Evolutionary conservation across 2,797 vertebrate genomes (phyloP), one percentile per base, ranked within the genome.

Genomic region (Typhlichthys subterraneus): DNA sequence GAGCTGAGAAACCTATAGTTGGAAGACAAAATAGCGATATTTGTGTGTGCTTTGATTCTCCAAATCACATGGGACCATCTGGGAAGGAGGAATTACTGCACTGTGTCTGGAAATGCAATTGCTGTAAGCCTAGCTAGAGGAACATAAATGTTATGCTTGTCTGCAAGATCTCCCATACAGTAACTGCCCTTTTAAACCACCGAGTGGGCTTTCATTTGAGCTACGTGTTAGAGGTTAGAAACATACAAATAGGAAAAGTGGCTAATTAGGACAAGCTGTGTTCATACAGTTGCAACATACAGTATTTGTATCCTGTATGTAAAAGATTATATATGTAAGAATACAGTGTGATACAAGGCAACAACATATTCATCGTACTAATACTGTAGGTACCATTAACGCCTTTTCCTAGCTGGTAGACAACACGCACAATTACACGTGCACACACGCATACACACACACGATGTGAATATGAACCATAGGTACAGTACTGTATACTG

Each of bases 321-420:
- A 23, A 23, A 23, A 23, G 0, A 23, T 29, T 4, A 29, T 29
- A 4, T 29, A 29, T 29, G 23, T 4, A 29, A 29, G 23, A 29
- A 29, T 29, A 29, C 23, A 29, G 23, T 29, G 23, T 77, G 80
- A 61, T 56, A 45, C 15, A 7, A 45, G 10, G 57, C 69, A 55
- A 45, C 65, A 33, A 63, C 62, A 63, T 53, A 63, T 80, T 82
- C 65, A 69, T 79, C 80, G 72, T 70, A 62, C 45, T 65, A 51
- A 61, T 48, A 29, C 23, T 29, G 23, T 29, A 29, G 4, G 23
- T 56, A 52, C 45, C 49, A 64, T 76, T 59, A 75, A 76, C 69
- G 73, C 45, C 47, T 42, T 33, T 7, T 0, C 1, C 54, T 17
- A 13, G 14, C 59, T 48, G 47, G 47, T 45, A 45, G 62, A 65